Evolutionary conservation across 2,113 vertebrate species (phyloP).

Genomic region (Cygnus buccinator): DNA sequence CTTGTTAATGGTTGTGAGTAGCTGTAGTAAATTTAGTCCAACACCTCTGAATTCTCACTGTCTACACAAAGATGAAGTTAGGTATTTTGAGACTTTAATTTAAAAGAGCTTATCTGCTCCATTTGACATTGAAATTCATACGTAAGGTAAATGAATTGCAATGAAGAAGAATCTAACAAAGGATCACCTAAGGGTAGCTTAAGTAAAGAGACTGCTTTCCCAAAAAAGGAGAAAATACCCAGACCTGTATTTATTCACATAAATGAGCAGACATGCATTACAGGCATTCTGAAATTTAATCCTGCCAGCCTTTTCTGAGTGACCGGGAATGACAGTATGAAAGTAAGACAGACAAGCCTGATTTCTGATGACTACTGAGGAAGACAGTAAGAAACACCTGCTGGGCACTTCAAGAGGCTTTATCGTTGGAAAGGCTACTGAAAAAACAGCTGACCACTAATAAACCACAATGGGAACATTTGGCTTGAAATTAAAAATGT

Average conservation of each 20-base stretch:
- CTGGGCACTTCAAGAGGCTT: not conserved
- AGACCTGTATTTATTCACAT: not conserved
- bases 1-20: not conserved
- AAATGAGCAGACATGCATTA: not conserved
- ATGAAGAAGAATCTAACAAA: not conserved
- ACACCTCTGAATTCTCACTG: not conserved
- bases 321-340: not conserved
- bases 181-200: not conserved
- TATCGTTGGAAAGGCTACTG: not conserved
- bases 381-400: not conserved
- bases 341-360: not conserved
- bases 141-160: not conserved
- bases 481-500: not conserved
- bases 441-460: not conserved
- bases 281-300: not conserved
- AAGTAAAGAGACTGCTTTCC: not conserved
- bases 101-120: conserved; percentile 22
- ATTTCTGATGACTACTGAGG: not conserved
- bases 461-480: not conserved
- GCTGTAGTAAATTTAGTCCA: not conserved
- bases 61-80: not conserved
- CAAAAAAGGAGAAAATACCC: not conserved
- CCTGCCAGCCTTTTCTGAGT: not conserved
- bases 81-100: conserved; percentile 26
- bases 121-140: conserved; percentile 7